These are phyloP conservation scores for Anguilla megastoma DNA, from an alignment of 2,797 vertebrate genomes.

Conservation along the genomic window DNA sequence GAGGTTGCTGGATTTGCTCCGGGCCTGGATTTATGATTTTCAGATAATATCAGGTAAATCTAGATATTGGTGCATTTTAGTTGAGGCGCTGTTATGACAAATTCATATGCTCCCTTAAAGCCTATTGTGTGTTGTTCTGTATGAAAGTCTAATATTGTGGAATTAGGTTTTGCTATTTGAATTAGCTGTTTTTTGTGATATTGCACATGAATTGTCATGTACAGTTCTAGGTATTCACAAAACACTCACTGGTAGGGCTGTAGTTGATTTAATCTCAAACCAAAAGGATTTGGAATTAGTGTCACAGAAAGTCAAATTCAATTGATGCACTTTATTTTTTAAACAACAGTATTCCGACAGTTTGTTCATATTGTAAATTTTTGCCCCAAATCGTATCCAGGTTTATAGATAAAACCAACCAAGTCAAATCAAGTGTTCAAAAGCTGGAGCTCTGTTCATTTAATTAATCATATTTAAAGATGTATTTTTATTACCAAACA, in stretches of 20 bases:
- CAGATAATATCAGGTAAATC: constrained; percentile 22
- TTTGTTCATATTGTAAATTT: constrained; percentile 5
- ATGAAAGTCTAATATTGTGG: constrained; percentile 43
- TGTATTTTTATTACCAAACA: constrained; percentile 16
- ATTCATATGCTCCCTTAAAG: constrained; percentile 42
- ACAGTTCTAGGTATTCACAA: constrained; percentile 38
- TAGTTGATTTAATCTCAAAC: constrained; percentile 32
- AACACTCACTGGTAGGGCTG: constrained; percentile 39
- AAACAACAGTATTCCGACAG: constrained; percentile 68
- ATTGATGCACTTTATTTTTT: constrained; percentile 77
- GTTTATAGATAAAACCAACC: constrained; percentile 11
- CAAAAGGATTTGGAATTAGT: constrained; percentile 45
- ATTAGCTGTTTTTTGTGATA: constrained; percentile 38
- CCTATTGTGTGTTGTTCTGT: constrained; percentile 41
- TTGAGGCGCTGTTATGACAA: constrained; percentile 56
- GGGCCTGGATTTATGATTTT: constrained; percentile 33
- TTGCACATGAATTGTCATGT: constrained; percentile 7
- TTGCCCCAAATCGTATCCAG: background rate
- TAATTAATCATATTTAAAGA: background rate
- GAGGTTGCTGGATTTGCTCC: background rate
- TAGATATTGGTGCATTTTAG: constrained; percentile 54
- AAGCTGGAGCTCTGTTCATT: background rate
- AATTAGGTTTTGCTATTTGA: constrained; percentile 36
- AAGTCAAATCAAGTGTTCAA: background rate
- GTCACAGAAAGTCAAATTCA: constrained; percentile 50